Percentiles rank a stretch among this genome's conserved stretches.
Conservation (phyloP, 2,113 vertebrate genomes). For the Cacatua alba region DNA sequence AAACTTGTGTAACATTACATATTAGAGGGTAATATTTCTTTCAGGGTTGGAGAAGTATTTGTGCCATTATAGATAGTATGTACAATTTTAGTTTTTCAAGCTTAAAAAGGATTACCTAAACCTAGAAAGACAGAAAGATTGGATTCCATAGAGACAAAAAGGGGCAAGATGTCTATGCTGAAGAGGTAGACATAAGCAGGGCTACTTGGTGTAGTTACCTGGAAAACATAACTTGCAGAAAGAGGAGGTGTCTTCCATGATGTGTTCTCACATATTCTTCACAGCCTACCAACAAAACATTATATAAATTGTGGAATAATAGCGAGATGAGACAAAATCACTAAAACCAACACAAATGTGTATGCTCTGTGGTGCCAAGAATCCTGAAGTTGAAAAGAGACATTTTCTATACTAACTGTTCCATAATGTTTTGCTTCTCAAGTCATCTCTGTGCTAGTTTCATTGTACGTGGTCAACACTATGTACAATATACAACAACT, state of each 20-base stretch:
- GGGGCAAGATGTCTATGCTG: background rate
- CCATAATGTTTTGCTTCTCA: background rate
- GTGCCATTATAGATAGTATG: background rate
- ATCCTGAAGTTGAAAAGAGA: background rate
- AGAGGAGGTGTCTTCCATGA: background rate
- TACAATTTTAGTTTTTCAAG: background rate
- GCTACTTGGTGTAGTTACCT: background rate
- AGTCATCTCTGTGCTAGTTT: background rate
- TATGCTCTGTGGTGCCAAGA: background rate
- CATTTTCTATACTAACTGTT: background rate
- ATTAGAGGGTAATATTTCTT: background rate
- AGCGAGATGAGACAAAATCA: background rate
- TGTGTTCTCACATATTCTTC: background rate
- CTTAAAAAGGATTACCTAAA: background rate
- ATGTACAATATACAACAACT: background rate
- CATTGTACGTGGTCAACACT: background rate
- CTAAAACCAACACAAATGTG: background rate
- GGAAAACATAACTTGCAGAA: background rate
- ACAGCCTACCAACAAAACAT: background rate
- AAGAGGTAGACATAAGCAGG: background rate
- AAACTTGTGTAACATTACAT: background rate
- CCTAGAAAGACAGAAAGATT: background rate
- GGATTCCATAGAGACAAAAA: background rate
- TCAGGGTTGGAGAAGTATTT: background rate
- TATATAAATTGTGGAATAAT: background rate